Conservation (phyloP, 2,797 vertebrate genomes). For the Arctocebus calabarensis region DNA sequence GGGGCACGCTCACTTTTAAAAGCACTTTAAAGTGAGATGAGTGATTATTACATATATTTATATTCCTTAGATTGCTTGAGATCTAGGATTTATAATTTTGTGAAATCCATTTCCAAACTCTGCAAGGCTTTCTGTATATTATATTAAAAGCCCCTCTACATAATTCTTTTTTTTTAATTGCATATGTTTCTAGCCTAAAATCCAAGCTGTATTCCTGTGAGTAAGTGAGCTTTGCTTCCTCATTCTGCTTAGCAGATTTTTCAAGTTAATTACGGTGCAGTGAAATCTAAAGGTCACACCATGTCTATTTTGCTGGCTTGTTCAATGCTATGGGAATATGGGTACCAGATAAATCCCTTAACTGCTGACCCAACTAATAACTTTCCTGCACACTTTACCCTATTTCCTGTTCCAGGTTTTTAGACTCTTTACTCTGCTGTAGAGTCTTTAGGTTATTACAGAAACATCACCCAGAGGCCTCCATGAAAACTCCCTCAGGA, state of each 20-base stretch:
- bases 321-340: constrained; percentile 42
- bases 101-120: neutral
- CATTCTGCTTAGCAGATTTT: constrained; percentile 64
- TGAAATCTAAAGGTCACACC: constrained; percentile 77
- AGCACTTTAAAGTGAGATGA: neutral
- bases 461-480: neutral
- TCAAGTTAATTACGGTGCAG: constrained; percentile 73
- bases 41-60: neutral
- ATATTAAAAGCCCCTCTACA: neutral
- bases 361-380: constrained; percentile 67
- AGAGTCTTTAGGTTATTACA: constrained; percentile 35
- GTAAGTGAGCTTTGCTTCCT: constrained; percentile 53
- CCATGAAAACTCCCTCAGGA: neutral
- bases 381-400: constrained; percentile 43
- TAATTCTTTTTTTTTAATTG: constrained; percentile 20
- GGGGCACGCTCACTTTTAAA: neutral
- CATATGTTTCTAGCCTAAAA: neutral
- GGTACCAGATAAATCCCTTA: constrained; percentile 58
- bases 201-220: constrained; percentile 5
- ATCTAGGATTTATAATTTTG: neutral
- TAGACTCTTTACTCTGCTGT: neutral
- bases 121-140: neutral
- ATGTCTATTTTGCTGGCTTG: constrained; percentile 58
- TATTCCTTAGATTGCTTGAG: neutral
- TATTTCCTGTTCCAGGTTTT: constrained; percentile 13